Conservation (phyloP, 2,888 invertebrate species). For the Spilosoma lubricipeda region DNA sequence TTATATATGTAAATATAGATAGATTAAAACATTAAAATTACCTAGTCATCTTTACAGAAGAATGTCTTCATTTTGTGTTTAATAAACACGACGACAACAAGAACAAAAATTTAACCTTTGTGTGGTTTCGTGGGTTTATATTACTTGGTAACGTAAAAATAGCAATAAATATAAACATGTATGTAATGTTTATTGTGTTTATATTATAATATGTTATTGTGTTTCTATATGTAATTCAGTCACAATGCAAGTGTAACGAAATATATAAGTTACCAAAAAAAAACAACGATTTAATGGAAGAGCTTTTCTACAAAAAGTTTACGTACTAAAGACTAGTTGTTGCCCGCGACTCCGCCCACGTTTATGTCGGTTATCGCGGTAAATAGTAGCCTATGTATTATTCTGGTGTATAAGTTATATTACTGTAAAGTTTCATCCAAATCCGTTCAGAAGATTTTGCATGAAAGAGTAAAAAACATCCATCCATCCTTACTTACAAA, state of each 20-base stretch:
- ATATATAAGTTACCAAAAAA: neutral
- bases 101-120: neutral
- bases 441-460: too few relatives aligned
- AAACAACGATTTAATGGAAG: neutral
- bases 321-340: too few relatives aligned
- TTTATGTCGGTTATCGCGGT: too few relatives aligned
- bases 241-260: neutral
- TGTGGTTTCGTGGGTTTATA: neutral
- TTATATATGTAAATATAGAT: too few relatives aligned
- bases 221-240: neutral
- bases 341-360: too few relatives aligned
- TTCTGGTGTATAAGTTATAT: too few relatives aligned
- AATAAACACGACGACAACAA: neutral
- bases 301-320: neutral
- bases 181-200: neutral
- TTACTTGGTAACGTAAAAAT: neutral
- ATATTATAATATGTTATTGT: too few relatives aligned
- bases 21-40: neutral
- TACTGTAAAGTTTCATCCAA: too few relatives aligned
- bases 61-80: slow-evolving; percentile 4
- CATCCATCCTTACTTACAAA: too few relatives aligned
- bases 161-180: neutral
- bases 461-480: too few relatives aligned
- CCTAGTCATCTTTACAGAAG: neutral
- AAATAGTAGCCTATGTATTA: too few relatives aligned